phyloP scores from a whole-genome alignment of 2,888 invertebrate genomes.

The Lochmaea crataegi region DNA sequence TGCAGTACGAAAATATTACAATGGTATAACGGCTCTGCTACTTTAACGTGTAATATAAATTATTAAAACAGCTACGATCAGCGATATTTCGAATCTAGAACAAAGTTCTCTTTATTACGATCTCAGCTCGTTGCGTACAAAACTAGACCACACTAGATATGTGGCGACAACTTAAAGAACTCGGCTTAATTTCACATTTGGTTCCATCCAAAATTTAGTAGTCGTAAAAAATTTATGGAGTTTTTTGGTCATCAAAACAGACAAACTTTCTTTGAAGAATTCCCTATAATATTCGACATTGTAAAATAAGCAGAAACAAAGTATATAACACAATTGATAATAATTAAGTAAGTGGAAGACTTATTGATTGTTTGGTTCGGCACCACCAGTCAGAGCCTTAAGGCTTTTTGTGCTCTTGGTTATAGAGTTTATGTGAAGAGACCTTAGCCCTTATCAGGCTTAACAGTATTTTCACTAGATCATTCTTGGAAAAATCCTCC shows the following conservation, averaged over 20 bases:
- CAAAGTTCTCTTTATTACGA: conserved; percentile 16
- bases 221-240: conserved; percentile 26
- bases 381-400: no score
- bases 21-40: background rate
- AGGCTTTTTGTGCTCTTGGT: no score
- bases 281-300: background rate
- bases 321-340: background rate
- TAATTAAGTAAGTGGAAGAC: no score
- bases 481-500: no score
- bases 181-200: conserved; percentile 25
- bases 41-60: background rate
- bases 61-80: background rate
- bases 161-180: conserved; percentile 18
- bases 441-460: no score
- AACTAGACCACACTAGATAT: conserved; percentile 17
- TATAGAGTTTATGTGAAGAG: no score
- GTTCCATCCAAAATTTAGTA: conserved; percentile 26
- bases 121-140: background rate
- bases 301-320: background rate
- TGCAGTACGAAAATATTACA: background rate
- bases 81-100: conserved; percentile 2
- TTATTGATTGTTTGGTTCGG: no score
- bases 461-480: no score
- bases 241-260: conserved; percentile 4
- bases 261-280: background rate